Evolutionary conservation across 2,888 invertebrate species (phyloP).

Genomic region (Resseliella maxima): DNA sequence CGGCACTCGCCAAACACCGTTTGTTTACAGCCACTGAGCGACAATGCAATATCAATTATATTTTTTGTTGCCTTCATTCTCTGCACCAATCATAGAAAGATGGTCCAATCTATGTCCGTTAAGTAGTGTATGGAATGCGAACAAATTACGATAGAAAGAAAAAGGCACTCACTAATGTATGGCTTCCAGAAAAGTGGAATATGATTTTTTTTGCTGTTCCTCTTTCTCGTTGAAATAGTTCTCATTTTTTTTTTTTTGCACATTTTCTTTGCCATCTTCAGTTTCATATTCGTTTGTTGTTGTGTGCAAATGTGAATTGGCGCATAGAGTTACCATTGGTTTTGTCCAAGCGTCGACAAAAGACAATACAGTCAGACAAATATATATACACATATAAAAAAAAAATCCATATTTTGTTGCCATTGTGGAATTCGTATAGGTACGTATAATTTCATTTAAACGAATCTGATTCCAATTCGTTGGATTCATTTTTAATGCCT

Average conservation of each 20-base stretch:
- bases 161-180: not conserved
- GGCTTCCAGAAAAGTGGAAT: constrained; percentile 48
- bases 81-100: not conserved
- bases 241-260: not conserved
- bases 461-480: constrained; percentile 54
- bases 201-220: not conserved
- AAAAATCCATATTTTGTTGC: constrained; percentile 31
- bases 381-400: no score
- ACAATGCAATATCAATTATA: constrained; percentile 11
- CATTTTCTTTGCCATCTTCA: constrained; percentile 28
- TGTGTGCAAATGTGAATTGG: not conserved
- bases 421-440: constrained; percentile 35
- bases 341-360: not conserved
- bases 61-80: not conserved
- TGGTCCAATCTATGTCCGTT: not conserved
- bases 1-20: not conserved
- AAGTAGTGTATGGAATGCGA: not conserved
- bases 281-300: constrained; percentile 16
- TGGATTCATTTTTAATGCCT: constrained; percentile 42
- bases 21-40: constrained; percentile 23
- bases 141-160: constrained; percentile 12
- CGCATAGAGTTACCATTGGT: constrained; percentile 14
- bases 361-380: no score
- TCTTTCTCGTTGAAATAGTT: not conserved
- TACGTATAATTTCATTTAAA: constrained; percentile 53